Evolutionary conservation across 1,140 invertebrate genomes (phyloP).

Genomic region (Atopsyche davidsoni): DNA sequence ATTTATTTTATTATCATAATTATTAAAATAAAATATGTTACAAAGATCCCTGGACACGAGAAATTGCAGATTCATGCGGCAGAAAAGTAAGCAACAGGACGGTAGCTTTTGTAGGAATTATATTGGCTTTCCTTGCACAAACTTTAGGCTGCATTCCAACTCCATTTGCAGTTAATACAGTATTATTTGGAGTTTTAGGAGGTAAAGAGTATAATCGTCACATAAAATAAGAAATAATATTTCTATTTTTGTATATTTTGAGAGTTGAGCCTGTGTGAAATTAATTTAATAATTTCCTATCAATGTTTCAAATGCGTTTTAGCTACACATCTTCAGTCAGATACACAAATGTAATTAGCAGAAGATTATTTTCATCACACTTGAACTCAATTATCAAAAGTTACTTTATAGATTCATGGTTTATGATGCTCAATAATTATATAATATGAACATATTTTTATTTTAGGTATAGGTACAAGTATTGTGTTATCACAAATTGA

Average conservation of each 20-base stretch:
- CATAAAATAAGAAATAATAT: too few relatives aligned
- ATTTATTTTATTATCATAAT: too few relatives aligned
- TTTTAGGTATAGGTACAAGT: conserved; percentile 44
- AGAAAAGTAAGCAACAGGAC: conserved; percentile 36
- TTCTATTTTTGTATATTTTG: not conserved
- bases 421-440: not conserved
- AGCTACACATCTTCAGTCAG: not conserved
- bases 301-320: too few relatives aligned
- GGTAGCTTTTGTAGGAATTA: conserved; percentile 37
- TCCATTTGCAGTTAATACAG: conserved; percentile 33
- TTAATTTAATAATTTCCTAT: too few relatives aligned
- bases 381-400: not conserved
- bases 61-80: conserved; percentile 45
- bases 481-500: conserved; percentile 43
- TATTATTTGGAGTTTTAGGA: conserved; percentile 39
- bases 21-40: not conserved
- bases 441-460: not conserved
- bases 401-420: not conserved
- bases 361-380: not conserved
- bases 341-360: not conserved
- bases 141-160: conserved; percentile 34
- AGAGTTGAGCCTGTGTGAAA: not conserved
- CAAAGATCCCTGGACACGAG: conserved; percentile 46
- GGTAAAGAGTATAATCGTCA: conserved; percentile 33
- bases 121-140: conserved; percentile 33